Conservation (phyloP, 1,140 invertebrate species). For the Meloidogyne chitwoodi region DNA sequence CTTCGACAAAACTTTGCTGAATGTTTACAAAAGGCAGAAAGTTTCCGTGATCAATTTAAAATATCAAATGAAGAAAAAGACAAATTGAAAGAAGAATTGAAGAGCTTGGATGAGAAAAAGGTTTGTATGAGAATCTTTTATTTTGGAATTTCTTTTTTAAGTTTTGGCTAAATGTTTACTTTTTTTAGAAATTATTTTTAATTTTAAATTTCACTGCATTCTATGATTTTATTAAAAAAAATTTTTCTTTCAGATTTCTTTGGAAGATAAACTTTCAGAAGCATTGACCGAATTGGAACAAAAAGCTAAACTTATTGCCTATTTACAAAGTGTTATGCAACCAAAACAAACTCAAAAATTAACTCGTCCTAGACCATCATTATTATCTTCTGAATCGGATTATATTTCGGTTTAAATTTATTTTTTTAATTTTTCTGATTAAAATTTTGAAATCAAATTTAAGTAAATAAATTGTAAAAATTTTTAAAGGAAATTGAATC, state of each 20-base stretch:
- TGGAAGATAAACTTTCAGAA: slow-evolving; percentile 32
- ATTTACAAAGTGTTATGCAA: slow-evolving; percentile 37
- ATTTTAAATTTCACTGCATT: too few species aligned
- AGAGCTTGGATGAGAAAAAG: not conserved
- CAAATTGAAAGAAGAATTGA: not conserved
- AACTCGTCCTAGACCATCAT: slow-evolving; percentile 14
- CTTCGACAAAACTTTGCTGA: slow-evolving; percentile 32
- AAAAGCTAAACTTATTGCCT: slow-evolving; percentile 36
- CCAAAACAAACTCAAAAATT: slow-evolving; percentile 44
- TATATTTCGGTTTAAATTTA: slow-evolving; percentile 13
- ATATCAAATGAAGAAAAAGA: not conserved
- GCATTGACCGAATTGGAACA: slow-evolving; percentile 30
- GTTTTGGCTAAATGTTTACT: not conserved
- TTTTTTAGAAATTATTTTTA: not conserved
- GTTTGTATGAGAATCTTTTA: not conserved
- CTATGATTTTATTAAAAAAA: too few species aligned
- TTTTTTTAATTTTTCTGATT: too few species aligned
- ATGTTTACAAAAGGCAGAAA: slow-evolving; percentile 32
- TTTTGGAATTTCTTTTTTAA: not conserved
- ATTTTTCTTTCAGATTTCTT: not conserved
- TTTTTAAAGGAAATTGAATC: slow-evolving; percentile 34
- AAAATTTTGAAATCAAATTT: not conserved
- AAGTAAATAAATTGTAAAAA: too few species aligned
- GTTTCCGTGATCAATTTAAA: slow-evolving; percentile 22
- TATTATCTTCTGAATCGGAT: slow-evolving; percentile 18